Percentiles rank a stretch among this genome's conserved stretches.
phyloP scores from a whole-genome alignment of 2,888 invertebrate genomes.

The Blastobasis adustella region DNA sequence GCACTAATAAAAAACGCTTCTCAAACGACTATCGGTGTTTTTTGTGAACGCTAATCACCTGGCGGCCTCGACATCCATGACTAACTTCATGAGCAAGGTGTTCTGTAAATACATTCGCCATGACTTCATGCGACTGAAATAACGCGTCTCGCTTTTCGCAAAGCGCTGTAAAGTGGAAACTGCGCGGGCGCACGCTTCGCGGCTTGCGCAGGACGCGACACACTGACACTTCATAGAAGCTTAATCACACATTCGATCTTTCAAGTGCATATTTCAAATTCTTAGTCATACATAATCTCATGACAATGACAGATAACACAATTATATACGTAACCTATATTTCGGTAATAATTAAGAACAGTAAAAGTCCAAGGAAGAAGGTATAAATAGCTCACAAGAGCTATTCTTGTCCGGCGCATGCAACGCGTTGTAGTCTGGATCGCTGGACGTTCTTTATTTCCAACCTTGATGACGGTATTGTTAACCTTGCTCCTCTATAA shows the following conservation, averaged over 20 bases:
- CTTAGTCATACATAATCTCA: too few relatives aligned
- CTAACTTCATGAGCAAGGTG: slow-evolving; percentile 58
- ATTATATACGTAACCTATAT: too few relatives aligned
- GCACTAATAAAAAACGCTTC: slow-evolving; percentile 61
- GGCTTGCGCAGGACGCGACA: too few relatives aligned
- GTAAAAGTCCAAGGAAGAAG: not conserved
- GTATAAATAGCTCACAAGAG: slow-evolving; percentile 29
- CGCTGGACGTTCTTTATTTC: slow-evolving; percentile 46
- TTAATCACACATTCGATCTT: too few relatives aligned
- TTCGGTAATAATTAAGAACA: too few relatives aligned
- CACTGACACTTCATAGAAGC: too few relatives aligned
- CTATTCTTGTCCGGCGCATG: slow-evolving; percentile 35
- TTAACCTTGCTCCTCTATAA: slow-evolving; percentile 58
- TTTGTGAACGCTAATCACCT: slow-evolving; percentile 50
- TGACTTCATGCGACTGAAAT: slow-evolving; percentile 66
- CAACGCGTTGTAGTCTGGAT: slow-evolving; percentile 28
- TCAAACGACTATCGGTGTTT: slow-evolving; percentile 34
- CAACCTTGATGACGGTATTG: slow-evolving; percentile 67
- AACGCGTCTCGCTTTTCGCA: slow-evolving; percentile 37
- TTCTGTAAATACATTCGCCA: slow-evolving; percentile 58
- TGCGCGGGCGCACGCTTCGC: slow-evolving; percentile 5
- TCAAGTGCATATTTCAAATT: too few relatives aligned
- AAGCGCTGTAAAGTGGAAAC: slow-evolving; percentile 13
- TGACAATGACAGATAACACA: too few relatives aligned
- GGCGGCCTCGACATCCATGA: slow-evolving; percentile 51